Base-by-base conservation (phyloP, 2,113 vertebrate genomes). In the Tiliqua scincoides region DNA sequence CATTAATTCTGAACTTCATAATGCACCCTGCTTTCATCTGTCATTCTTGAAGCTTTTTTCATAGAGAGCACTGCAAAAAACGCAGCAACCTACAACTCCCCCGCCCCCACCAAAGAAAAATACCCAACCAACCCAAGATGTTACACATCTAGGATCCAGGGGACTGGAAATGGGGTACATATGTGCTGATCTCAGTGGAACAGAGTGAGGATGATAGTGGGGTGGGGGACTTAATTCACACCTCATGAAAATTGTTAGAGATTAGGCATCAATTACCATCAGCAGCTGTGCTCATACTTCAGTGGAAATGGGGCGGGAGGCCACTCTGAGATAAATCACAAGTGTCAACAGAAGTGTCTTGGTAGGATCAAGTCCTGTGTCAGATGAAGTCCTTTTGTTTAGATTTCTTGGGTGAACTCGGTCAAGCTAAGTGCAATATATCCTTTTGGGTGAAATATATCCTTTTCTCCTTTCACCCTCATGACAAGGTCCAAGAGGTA, bases 221-320 rank as follows among this genome's bases (percentile, higher is more conserved):
- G 25, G 27, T 25, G 59, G 71, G 40, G 27, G 40, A 37, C 52
- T 65, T 65, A 63, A 84, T 84, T 73, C 79, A 80, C 85, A 86
- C 85, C 70, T 86, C 78, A 65, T 86, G 78, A 86, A 81, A 86
- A 86, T 86, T 80, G 78, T 73, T 86, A 73, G 70, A 78, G 85
- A 81, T 81, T 86, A 86, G 78, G 78, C 78, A 63, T 81, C 85
- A 86, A 74, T 85, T 81, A 74, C 78, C 59, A 54, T n/a, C 57
- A 65, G 85, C 78, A 80, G 85, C 77, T 80, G 85, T 6, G 23
- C 8, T 52, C 85, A 1, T 63, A 74, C 70, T 80, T 86, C 40
- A 74, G 59, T 65, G 79, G 43, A 73, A 40, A 80, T 7, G 67
- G 54, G 54, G 25, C 6, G 11, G 30, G 21, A 57, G 8, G 15